Evolutionary conservation across 2,888 invertebrate genomes (phyloP), one percentile per base, ranked within the genome.

Genomic region (Lepidocyrtinus sp.): DNA sequence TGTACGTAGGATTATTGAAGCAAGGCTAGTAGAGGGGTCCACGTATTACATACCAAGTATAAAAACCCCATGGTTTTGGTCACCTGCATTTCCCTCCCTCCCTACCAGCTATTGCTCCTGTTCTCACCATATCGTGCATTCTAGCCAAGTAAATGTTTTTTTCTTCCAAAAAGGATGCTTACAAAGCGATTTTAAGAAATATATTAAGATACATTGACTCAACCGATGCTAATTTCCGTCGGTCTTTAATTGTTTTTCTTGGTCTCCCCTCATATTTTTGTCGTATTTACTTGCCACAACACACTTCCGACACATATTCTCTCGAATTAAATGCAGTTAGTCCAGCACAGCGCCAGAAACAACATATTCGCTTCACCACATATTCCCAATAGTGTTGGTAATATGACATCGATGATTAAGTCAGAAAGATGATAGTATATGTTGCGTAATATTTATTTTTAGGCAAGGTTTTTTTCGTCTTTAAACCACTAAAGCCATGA

Each of bases 151-250:
- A n/a, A n/a, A n/a, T n/a, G n/a, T n/a, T n/a, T n/a, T n/a, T n/a
- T 22, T 68, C 24, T 68, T 46, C 24, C 62, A 24, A 50, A 27
- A 22, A 45, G 45, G 67, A 55, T 62, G 70, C 63, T 46, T 68
- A 45, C 50, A 50, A 27, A 46, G 67, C 80, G 74, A 61, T 45
- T 63, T 74, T 17, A 46, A 36, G 9, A 27, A 1, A 67, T 67
- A 27, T 22, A 45, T 69, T n/a, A 70, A 15, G 24, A 7, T 45
- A 59, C 12, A 1, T 21, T 22, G 21, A 68, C 73, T 50, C 50
- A 80, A 80, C 80, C 71, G 80, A 74, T 46, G 80, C 80, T 80
- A 75, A 80, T 80, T 80, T 80, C 80, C 80, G 80, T 55, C 55
- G 73, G 36, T 77, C 67, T 65, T 46, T 55, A n/a, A 27, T 70